Conservation (phyloP, 1,140 invertebrate species). For the Rhyzopertha dominica region DNA sequence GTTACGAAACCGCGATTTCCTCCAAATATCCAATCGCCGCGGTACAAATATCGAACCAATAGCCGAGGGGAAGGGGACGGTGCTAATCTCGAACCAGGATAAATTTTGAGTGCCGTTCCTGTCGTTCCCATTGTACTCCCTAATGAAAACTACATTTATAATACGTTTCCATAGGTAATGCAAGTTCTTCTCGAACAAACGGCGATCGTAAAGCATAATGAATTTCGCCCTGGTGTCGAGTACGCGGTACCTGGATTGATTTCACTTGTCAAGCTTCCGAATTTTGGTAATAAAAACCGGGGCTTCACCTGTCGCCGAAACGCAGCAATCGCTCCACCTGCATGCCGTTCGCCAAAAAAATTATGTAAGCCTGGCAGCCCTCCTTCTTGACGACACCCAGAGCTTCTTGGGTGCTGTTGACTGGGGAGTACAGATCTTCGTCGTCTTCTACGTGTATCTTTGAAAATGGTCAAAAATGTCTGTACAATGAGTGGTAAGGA, state of each 20-base stretch:
- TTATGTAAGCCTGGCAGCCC: constrained; percentile 65
- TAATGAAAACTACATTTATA: constrained; percentile 68
- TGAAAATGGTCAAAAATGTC: constrained; percentile 15
- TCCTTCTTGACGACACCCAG: constrained; percentile 54
- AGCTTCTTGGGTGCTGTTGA: constrained; percentile 50
- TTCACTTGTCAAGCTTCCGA: too few species aligned
- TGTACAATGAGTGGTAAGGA: too few species aligned
- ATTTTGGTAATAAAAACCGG: constrained; percentile 1
- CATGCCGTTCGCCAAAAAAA: constrained; percentile 66
- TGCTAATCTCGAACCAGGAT: constrained; percentile 62
- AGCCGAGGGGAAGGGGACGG: constrained; percentile 63
- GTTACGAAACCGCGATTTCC: constrained; percentile 53
- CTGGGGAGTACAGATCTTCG: constrained; percentile 61
- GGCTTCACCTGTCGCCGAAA: constrained; percentile 60
- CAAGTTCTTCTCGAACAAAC: constrained; percentile 59
- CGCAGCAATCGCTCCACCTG: constrained; percentile 59
- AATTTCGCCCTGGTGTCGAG: constrained; percentile 65
- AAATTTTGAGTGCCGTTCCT: constrained; percentile 40
- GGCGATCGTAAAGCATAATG: constrained; percentile 61
- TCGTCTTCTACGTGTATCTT: constrained; percentile 58
- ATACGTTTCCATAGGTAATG: constrained; percentile 73
- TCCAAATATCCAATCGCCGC: constrained; percentile 60
- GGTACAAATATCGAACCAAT: constrained; percentile 50
- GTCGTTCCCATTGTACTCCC: constrained; percentile 47
- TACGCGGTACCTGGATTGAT: constrained; percentile 54